These are phyloP conservation scores for Brassicogethes aeneus DNA, from an alignment of 2,888 invertebrate genomes.

Conservation along the genomic window DNA sequence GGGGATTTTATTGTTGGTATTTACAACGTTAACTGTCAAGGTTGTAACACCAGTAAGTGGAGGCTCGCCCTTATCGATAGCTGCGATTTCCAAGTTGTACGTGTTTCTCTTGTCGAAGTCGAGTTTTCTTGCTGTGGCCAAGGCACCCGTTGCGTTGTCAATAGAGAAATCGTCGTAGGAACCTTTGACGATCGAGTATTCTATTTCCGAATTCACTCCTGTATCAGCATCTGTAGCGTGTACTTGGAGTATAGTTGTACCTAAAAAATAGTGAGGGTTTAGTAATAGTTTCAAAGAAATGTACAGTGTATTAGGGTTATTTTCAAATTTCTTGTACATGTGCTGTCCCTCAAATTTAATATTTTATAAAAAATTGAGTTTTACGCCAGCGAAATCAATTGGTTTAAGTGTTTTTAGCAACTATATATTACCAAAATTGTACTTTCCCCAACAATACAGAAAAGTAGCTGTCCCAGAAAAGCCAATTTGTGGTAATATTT, in stretches of 20 bases:
- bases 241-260: constrained; percentile 65
- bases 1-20: constrained; percentile 83
- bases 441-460: too few species aligned
- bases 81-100: constrained; percentile 72
- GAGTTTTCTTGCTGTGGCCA: constrained; percentile 67
- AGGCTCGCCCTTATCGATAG: constrained; percentile 74
- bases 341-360: too few species aligned
- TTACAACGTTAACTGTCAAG: constrained; percentile 68
- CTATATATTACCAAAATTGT: too few species aligned
- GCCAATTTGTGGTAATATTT: too few species aligned
- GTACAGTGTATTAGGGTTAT: too few species aligned
- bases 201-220: constrained; percentile 74
- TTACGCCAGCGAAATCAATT: too few species aligned
- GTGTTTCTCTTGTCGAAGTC: constrained; percentile 75
- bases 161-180: constrained; percentile 76
- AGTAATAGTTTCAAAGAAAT: background rate
- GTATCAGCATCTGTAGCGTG: constrained; percentile 77
- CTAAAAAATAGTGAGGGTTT: constrained; percentile 44
- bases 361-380: too few species aligned
- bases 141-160: constrained; percentile 66
- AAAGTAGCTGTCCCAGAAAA: too few species aligned
- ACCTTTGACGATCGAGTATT: constrained; percentile 76
- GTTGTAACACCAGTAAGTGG: constrained; percentile 73
- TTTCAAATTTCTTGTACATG: too few species aligned
- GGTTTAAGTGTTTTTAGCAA: too few species aligned